These are phyloP conservation scores for Bucco capensis DNA, from an alignment of 2,113 vertebrate species.

Conservation along the genomic window DNA sequence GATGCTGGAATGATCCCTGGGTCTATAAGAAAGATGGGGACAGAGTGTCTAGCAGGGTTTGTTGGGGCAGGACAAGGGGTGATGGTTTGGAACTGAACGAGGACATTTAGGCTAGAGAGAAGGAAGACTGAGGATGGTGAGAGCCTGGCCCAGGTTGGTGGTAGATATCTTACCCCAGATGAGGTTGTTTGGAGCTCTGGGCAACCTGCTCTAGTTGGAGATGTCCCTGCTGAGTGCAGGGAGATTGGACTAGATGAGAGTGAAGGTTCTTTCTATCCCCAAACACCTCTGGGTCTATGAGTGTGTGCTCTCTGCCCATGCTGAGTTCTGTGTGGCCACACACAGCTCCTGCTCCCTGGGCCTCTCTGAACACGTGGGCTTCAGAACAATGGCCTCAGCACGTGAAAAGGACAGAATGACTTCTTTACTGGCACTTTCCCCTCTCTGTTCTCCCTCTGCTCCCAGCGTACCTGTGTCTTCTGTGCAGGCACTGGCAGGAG, in stretches of 20 bases:
- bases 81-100: not conserved
- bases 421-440: not conserved
- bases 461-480: not conserved
- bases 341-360: no score
- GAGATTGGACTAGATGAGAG: not conserved
- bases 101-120: not conserved
- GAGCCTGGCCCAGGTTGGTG: not conserved
- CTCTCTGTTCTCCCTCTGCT: not conserved
- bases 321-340: not conserved
- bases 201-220: no score
- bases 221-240: no score
- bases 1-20: rapidly evolving
- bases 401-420: not conserved
- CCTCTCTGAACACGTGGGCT: no score
- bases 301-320: not conserved
- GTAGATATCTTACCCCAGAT: no score
- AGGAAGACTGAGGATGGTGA: not conserved
- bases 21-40: not conserved
- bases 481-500: not conserved
- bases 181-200: no score
- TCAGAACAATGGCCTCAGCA: not conserved
- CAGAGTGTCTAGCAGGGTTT: not conserved
- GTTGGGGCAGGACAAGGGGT: not conserved
- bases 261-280: not conserved
- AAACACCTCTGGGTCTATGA: not conserved